Evolutionary conservation across 2,797 vertebrate species (phyloP).

Genomic region (Odontamblyopus lacepedii): DNA sequence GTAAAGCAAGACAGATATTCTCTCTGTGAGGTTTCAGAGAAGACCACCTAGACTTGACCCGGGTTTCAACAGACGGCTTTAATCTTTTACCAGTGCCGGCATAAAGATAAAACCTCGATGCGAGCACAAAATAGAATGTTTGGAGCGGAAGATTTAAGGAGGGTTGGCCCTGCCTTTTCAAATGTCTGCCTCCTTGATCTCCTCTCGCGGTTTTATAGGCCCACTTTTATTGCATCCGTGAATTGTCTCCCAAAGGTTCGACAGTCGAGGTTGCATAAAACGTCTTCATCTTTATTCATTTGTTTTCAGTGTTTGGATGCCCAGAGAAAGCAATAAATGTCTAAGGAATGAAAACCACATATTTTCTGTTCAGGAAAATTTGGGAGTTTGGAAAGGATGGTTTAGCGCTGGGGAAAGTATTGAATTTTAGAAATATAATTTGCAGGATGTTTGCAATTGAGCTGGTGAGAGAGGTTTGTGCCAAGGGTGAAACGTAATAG

Average conservation of each 20-base stretch:
- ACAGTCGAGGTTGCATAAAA: constrained; percentile 59
- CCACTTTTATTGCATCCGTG: constrained; percentile 61
- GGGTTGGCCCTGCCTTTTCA: constrained; percentile 44
- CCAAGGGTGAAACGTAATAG: background rate
- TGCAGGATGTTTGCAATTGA: background rate
- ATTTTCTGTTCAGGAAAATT: constrained; percentile 27
- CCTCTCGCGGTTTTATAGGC: constrained; percentile 51
- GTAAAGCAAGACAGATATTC: constrained; percentile 19
- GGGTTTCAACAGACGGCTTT: constrained; percentile 48
- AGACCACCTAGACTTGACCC: constrained; percentile 60
- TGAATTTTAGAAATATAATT: background rate
- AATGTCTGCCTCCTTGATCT: constrained; percentile 61
- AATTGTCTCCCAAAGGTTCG: constrained; percentile 62
- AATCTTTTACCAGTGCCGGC: constrained; percentile 64
- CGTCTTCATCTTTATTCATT: constrained; percentile 53
- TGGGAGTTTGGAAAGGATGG: background rate
- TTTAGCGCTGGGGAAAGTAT: background rate
- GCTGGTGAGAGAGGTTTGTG: background rate
- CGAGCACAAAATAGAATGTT: constrained; percentile 51
- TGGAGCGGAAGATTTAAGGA: constrained; percentile 60
- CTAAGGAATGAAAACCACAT: constrained; percentile 33
- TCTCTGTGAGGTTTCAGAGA: constrained; percentile 48
- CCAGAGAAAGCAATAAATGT: constrained; percentile 36
- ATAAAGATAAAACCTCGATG: constrained; percentile 68
- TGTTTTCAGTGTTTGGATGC: constrained; percentile 40